These are phyloP conservation scores for Zaprionus camerounensis DNA, from an alignment of 1,140 invertebrate genomes.

Conservation along the genomic window DNA sequence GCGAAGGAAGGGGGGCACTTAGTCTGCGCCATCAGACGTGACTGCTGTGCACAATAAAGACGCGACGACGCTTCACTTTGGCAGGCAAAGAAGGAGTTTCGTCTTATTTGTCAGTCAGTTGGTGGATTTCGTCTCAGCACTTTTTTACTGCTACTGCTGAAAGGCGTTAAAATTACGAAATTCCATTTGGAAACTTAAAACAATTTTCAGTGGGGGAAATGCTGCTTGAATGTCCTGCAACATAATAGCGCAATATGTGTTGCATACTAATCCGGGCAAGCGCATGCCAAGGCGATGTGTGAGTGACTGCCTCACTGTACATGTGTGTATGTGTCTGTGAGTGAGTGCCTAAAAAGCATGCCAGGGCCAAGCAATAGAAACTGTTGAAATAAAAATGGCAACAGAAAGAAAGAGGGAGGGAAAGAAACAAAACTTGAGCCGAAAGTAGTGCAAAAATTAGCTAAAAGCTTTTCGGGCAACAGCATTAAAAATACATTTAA, in stretches of 20 bases:
- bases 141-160: slow-evolving; percentile 24
- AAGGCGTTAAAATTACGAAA: slow-evolving; percentile 82
- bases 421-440: slow-evolving; percentile 2
- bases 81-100: slow-evolving; percentile 44
- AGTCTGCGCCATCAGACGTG: slow-evolving; percentile 64
- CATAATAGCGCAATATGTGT: slow-evolving; percentile 78
- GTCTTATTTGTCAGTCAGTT: slow-evolving; percentile 42
- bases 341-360: slow-evolving; percentile 58
- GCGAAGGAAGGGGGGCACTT: slow-evolving; percentile 42
- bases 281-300: slow-evolving; percentile 12
- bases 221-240: slow-evolving; percentile 73
- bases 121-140: slow-evolving; percentile 12
- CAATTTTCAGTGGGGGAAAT: slow-evolving; percentile 61
- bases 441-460: slow-evolving; percentile 68
- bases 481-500: slow-evolving; percentile 81
- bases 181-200: slow-evolving; percentile 83
- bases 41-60: slow-evolving; percentile 64
- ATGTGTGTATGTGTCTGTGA: slow-evolving; percentile 13
- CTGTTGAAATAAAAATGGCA: slow-evolving; percentile 26
- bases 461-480: slow-evolving; percentile 78
- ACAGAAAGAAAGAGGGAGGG: slow-evolving; percentile 27
- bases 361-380: slow-evolving; percentile 54
- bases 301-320: slow-evolving; percentile 22
- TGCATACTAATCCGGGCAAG: slow-evolving; percentile 74
- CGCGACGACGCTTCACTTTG: slow-evolving; percentile 60